These are phyloP conservation scores for Ceraclea dissimilis DNA, from an alignment of 2,888 invertebrate genomes.

Conservation along the genomic window DNA sequence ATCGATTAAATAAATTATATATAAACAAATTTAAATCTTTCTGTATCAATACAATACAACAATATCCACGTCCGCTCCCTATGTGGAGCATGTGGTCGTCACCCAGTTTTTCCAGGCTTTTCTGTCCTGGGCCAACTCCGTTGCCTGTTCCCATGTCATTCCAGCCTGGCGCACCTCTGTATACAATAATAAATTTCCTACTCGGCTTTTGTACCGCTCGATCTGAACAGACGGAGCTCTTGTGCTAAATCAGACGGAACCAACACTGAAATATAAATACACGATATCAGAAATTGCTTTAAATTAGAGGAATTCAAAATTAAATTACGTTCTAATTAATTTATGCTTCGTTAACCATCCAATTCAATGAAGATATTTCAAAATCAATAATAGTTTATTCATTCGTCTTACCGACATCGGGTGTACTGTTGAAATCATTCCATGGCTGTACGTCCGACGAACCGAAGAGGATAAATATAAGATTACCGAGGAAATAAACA, in stretches of 20 bases:
- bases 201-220: too few relatives aligned
- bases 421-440: slow-evolving; percentile 5
- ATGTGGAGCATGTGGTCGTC: too few relatives aligned
- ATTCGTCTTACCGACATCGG: background rate
- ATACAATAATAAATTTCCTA: too few relatives aligned
- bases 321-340: background rate
- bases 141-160: too few relatives aligned
- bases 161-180: too few relatives aligned
- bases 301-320: background rate
- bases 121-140: too few relatives aligned
- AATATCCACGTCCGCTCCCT: too few relatives aligned
- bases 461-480: slow-evolving; percentile 12
- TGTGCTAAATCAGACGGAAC: background rate
- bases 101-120: too few relatives aligned
- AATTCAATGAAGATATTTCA: background rate
- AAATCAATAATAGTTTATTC: background rate
- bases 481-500: slow-evolving; percentile 12
- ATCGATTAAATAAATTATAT: too few relatives aligned
- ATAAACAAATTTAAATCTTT: too few relatives aligned
- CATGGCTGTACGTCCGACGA: slow-evolving; percentile 12
- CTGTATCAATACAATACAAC: too few relatives aligned
- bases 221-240: background rate
- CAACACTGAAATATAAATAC: background rate
- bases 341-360: background rate
- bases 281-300: background rate